Evolutionary conservation across 1,140 invertebrate species (phyloP).

Genomic region (Diploscapter pachys): DNA sequence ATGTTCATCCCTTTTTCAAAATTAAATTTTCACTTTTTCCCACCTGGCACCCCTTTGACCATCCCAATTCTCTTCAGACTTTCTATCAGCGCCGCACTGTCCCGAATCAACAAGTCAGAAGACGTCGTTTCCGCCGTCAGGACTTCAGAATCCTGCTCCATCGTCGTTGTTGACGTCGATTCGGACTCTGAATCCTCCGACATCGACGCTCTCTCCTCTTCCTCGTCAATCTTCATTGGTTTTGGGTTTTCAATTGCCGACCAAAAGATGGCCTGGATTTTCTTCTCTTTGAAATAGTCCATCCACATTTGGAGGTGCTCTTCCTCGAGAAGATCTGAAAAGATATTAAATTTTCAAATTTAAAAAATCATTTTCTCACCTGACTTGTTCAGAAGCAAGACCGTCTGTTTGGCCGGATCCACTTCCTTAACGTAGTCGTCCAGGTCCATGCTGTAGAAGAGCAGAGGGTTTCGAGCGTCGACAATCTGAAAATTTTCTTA

Average conservation of each 20-base stretch:
- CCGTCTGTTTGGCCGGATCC: slow-evolving; percentile 70
- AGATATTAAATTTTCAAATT: too few species aligned
- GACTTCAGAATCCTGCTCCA: too few species aligned
- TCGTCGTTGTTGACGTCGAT: slow-evolving; percentile 25
- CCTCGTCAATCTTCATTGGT: slow-evolving; percentile 44
- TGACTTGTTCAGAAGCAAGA: slow-evolving; percentile 90
- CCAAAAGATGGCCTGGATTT: slow-evolving; percentile 76
- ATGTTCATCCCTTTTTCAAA: too few species aligned
- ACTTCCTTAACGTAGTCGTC: slow-evolving; percentile 87
- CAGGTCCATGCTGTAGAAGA: slow-evolving; percentile 90
- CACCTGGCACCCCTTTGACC: slow-evolving; percentile 5
- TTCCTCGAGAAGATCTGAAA: slow-evolving; percentile 75
- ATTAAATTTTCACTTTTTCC: too few species aligned
- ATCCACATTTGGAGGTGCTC: slow-evolving; percentile 80
- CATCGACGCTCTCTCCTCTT: slow-evolving; percentile 51
- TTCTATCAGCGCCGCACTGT: slow-evolving; percentile 28
- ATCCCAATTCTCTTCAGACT: slow-evolving; percentile 35
- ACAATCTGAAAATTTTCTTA: slow-evolving; percentile 70
- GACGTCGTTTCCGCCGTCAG: too few species aligned
- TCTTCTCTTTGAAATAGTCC: slow-evolving; percentile 74
- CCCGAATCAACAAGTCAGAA: too few species aligned
- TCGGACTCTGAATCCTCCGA: neutral
- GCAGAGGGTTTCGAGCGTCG: slow-evolving; percentile 89
- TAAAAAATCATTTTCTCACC: too few species aligned
- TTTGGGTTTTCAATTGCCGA: slow-evolving; percentile 57